Base-by-base conservation (phyloP, 2,113 vertebrate genomes). In the Xerus inauris region DNA sequence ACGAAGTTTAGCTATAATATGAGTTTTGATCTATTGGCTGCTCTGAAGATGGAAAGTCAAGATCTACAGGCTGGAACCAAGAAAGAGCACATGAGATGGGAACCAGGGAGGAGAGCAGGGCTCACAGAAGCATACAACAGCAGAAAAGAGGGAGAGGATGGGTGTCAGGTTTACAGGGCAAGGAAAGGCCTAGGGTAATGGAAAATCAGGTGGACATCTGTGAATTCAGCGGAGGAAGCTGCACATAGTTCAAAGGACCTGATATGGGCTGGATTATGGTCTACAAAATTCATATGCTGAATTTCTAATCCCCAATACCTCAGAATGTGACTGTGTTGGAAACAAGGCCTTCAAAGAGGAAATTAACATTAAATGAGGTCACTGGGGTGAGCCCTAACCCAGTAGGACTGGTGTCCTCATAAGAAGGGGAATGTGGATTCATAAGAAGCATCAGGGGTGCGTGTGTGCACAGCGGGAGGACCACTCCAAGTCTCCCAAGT, bases 81-180 rank as follows among this genome's bases (percentile, higher is more conserved):
- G 14, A 22, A 62, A 3, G 0, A 16, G 17, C 4, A n/a, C 3
- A 6, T 69, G 45, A 30, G 38, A 8, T 11, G 0, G 38, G 51
- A 17, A 16, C 14, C 16, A 24, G 6, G 8, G 40, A 9, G 28
- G 24, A 42, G 3, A 9, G 35, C 32, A 5, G n/a, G 10, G 3
- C 22, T 76, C 6, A 3, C 5, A 0, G 11, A 13, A 13, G 8
- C 14, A 22, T 47, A 6, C 42, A 35, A 14, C 85, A 40, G 38
- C 28, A 28, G 35, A 13, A 11, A 47, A n/a, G 7, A 3, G 3
- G 40, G 2, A 40, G 30, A 49, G 32, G 3, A 35, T 30, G 16
- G 24, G 12, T 4, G 0, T 9, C 1, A 5, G 35, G n/a, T 40
- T 6, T 49, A 6, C 0, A 7, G 71, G 38, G 1, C 0, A 0